Conservation (phyloP, 2,797 vertebrate species). For the Diplodus sargus region DNA sequence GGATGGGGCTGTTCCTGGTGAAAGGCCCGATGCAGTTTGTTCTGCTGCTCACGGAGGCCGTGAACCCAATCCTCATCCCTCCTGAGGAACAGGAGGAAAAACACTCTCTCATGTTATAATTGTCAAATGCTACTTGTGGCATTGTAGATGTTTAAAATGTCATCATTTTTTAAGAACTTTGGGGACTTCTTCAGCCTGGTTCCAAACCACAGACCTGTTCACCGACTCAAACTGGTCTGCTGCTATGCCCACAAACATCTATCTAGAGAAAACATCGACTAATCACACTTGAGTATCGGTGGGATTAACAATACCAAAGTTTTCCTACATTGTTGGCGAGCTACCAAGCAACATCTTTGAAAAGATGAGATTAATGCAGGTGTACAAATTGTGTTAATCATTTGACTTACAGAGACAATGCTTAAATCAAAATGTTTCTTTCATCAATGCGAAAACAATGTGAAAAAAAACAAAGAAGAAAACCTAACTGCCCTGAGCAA, state of each 20-base stretch:
- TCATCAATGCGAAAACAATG: too few species aligned
- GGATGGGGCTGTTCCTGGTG: constrained; percentile 54
- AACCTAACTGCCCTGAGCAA: too few species aligned
- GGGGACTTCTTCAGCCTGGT: too few species aligned
- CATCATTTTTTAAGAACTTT: too few species aligned
- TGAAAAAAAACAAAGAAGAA: too few species aligned
- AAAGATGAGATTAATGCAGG: too few species aligned
- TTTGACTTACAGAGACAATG: too few species aligned
- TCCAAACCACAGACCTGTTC: background rate
- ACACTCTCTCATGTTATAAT: background rate
- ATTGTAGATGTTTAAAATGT: too few species aligned
- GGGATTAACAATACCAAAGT: background rate
- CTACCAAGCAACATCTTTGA: background rate
- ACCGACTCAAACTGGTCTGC: background rate
- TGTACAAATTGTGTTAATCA: too few species aligned
- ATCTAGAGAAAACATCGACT: background rate
- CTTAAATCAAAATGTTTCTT: too few species aligned
- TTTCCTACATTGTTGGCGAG: background rate
- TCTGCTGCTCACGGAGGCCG: constrained; percentile 37
- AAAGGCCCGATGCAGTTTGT: constrained; percentile 66
- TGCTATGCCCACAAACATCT: background rate
- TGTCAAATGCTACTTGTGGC: background rate
- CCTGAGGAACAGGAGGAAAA: constrained; percentile 37
- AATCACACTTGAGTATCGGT: background rate
- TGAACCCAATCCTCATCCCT: constrained; percentile 48